Evolutionary conservation across 35 echinoderm and acorn worm species (phyloP).

Genomic region (Lytechinus pictus): DNA sequence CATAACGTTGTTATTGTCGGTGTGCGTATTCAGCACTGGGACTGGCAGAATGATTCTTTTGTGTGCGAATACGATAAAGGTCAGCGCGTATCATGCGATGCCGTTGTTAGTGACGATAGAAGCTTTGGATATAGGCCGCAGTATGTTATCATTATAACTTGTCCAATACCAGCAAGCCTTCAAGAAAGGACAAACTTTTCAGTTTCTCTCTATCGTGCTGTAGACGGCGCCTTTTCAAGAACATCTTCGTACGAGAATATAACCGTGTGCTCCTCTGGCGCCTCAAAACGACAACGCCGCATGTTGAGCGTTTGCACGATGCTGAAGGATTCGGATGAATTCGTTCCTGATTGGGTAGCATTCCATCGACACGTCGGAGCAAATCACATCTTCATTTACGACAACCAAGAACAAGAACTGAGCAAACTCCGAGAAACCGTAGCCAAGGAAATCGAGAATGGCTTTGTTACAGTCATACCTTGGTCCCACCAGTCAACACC

Average conservation of each 20-base stretch:
- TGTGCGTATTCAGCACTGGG: constrained; percentile 53
- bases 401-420: constrained; percentile 63
- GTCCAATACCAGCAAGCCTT: constrained; percentile 57
- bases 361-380: constrained; percentile 79
- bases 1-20: constrained; percentile 73
- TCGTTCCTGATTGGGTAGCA: constrained; percentile 75
- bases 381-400: constrained; percentile 77
- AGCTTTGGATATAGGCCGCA: constrained; percentile 85
- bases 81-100: constrained; percentile 45
- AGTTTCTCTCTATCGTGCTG: constrained; percentile 56
- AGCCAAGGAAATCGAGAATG: constrained; percentile 57
- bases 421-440: constrained; percentile 62
- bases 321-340: constrained; percentile 72
- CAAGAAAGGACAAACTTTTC: constrained; percentile 46
- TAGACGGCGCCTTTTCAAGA: constrained; percentile 34
- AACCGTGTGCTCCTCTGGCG: constrained; percentile 74
- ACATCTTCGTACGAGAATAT: constrained; percentile 67
- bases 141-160: constrained; percentile 80
- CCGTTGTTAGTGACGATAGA: constrained; percentile 69
- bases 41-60: constrained; percentile 61
- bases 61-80: constrained; percentile 70
- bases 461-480: constrained; percentile 82
- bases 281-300: constrained; percentile 36
- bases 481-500: constrained; percentile 70
- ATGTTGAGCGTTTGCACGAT: constrained; percentile 83